Conservation (phyloP, 2,113 vertebrate genomes). For the Myotis lucifugus region DNA sequence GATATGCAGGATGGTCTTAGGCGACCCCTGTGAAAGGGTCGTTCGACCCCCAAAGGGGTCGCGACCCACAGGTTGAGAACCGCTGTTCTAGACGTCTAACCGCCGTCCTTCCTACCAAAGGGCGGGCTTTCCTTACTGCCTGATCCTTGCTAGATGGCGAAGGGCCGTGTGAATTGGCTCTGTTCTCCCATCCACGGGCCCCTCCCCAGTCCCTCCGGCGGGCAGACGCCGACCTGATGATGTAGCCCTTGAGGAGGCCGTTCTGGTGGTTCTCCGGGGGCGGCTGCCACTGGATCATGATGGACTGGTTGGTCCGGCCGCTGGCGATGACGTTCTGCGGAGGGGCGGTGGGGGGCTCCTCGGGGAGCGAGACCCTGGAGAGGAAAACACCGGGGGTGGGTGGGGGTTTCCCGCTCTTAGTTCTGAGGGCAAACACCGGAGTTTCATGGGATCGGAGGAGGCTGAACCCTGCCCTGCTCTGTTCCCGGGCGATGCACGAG, state of each 20-base stretch:
- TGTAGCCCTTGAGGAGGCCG: constrained; percentile 93
- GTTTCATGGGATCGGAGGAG: accelerated
- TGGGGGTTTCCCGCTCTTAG: too few species aligned
- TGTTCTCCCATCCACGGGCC: accelerated
- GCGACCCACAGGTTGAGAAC: too few species aligned
- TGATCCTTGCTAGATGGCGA: background rate
- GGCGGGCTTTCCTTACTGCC: background rate
- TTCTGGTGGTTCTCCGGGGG: constrained; percentile 98
- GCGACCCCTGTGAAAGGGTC: too few species aligned
- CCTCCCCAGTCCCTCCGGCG: accelerated
- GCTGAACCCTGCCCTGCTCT: background rate
- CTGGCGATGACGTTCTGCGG: constrained; percentile 97
- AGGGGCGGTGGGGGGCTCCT: constrained; percentile 94
- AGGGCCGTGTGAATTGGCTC: background rate
- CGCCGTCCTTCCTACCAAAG: background rate
- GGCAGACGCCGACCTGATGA: constrained; percentile 87
- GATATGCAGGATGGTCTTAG: too few species aligned
- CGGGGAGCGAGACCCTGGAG: constrained; percentile 92
- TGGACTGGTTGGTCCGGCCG: constrained; percentile 97
- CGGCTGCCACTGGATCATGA: constrained; percentile 99
- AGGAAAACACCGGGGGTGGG: background rate
- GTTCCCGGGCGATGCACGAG: too few species aligned
- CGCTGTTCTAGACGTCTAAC: background rate
- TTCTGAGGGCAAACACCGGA: accelerated
- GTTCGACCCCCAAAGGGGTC: too few species aligned